Evolutionary conservation across 64 coral and sea anemone species (phyloP).

Genomic region (Stylophora pistillata): DNA sequence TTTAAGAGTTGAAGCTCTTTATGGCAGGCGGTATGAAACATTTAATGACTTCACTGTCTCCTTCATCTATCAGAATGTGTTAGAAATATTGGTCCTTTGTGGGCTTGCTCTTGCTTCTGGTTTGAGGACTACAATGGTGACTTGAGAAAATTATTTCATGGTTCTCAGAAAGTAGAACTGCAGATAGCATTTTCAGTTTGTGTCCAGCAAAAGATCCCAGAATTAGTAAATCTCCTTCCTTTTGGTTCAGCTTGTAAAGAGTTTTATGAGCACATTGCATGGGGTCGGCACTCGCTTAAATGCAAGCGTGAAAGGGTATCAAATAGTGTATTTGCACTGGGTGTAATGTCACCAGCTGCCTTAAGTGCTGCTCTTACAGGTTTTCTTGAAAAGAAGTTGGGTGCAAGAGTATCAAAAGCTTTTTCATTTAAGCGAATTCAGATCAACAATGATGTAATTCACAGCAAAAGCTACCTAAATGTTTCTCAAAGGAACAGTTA

Average conservation of each 20-base stretch:
- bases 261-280: conserved; percentile 57
- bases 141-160: conserved; percentile 41
- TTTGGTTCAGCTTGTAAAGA: conserved; percentile 49
- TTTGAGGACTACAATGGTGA: conserved; percentile 55
- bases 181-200: conserved; percentile 55
- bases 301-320: conserved; percentile 49
- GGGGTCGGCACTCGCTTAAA: conserved; percentile 9
- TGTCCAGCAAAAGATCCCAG: conserved; percentile 41
- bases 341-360: conserved; percentile 51
- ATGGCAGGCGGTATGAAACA: conserved; percentile 22
- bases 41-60: conserved; percentile 51
- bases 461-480: conserved; percentile 63
- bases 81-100: conserved; percentile 29
- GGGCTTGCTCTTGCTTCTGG: conserved; percentile 51
- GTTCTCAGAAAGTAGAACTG: conserved; percentile 50
- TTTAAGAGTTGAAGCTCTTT: conserved; percentile 43
- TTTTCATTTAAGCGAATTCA: conserved; percentile 60
- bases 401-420: conserved; percentile 11
- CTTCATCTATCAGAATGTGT: conserved; percentile 45
- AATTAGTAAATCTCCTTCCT: conserved; percentile 24
- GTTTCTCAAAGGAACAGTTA: conserved; percentile 49
- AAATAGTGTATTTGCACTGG: conserved; percentile 60
- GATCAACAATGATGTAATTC: conserved; percentile 52
- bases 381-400: conserved; percentile 50
- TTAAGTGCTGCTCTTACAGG: conserved; percentile 13